These are phyloP conservation scores for Hetaerina titia DNA, from an alignment of 2,888 invertebrate species.

Conservation along the genomic window DNA sequence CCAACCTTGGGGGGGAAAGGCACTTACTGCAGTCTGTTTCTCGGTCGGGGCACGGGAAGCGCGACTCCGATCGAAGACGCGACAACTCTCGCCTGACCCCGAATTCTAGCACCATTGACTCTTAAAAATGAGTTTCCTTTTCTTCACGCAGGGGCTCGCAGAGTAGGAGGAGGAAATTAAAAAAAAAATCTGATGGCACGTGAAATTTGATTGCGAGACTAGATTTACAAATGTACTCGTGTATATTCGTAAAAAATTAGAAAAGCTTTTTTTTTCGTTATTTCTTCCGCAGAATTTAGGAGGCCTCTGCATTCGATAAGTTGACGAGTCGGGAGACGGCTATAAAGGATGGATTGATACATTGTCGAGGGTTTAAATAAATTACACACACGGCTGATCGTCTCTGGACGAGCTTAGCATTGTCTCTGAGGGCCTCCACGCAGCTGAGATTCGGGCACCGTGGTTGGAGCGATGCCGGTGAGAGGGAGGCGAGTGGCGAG, in stretches of 20 bases:
- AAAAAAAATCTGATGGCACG: conserved; percentile 45
- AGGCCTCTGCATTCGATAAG: neutral
- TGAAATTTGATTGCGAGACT: conserved; percentile 55
- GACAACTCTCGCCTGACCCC: neutral
- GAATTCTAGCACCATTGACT: conserved; percentile 13
- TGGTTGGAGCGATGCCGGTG: neutral
- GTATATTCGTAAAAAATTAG: neutral
- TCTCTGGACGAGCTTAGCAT: neutral
- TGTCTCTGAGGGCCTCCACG: neutral
- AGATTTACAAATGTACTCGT: neutral
- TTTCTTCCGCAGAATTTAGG: neutral
- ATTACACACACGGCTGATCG: neutral
- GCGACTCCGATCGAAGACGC: neutral
- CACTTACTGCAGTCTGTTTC: conserved; percentile 65
- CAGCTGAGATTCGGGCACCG: neutral
- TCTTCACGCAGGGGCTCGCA: neutral
- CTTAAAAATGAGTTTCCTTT: neutral
- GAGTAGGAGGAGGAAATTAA: neutral
- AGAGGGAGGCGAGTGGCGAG: neutral
- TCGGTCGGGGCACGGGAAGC: conserved; percentile 25
- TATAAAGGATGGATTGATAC: neutral
- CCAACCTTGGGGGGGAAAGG: conserved; percentile 45
- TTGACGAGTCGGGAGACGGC: neutral
- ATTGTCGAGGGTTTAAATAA: neutral
- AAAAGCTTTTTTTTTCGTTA: conserved; percentile 2